These are phyloP conservation scores for Drosophila tsacasi DNA, from an alignment of 1,140 invertebrate genomes.

Conservation along the genomic window DNA sequence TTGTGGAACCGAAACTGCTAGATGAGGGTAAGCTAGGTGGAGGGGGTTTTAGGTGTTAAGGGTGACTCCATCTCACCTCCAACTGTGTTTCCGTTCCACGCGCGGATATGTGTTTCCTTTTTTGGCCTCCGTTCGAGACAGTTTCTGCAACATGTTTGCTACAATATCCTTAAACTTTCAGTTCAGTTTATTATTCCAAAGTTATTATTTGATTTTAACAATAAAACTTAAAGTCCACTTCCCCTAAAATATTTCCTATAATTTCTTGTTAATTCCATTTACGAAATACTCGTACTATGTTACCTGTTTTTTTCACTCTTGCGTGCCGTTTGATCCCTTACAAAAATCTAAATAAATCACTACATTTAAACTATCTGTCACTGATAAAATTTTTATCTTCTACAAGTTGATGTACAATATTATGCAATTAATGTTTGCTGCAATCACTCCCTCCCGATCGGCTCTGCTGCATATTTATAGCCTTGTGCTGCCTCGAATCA, in stretches of 20 bases:
- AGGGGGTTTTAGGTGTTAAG: background rate
- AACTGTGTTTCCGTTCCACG: conserved; percentile 13
- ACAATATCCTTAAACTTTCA: background rate
- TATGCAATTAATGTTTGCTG: background rate
- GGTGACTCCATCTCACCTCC: background rate
- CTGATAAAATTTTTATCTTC: background rate
- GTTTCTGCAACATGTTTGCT: conserved; percentile 17
- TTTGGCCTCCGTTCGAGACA: background rate
- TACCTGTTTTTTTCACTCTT: too few species aligned
- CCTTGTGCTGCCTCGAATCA: conserved; percentile 49
- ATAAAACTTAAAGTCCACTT: too few species aligned
- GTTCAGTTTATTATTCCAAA: background rate
- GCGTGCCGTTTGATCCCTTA: background rate
- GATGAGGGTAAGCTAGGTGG: background rate
- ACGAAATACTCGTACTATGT: too few species aligned
- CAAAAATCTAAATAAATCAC: background rate
- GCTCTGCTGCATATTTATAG: conserved; percentile 9
- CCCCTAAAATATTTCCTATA: too few species aligned
- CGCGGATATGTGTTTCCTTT: conserved; percentile 21
- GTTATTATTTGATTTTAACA: too few species aligned
- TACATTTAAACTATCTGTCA: too few species aligned
- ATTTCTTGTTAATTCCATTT: background rate
- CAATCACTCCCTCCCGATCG: background rate
- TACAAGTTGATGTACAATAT: background rate
- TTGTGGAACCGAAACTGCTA: conserved; percentile 1